Conservation (phyloP, 2,888 invertebrate genomes). For the Polyommatus icarus region DNA sequence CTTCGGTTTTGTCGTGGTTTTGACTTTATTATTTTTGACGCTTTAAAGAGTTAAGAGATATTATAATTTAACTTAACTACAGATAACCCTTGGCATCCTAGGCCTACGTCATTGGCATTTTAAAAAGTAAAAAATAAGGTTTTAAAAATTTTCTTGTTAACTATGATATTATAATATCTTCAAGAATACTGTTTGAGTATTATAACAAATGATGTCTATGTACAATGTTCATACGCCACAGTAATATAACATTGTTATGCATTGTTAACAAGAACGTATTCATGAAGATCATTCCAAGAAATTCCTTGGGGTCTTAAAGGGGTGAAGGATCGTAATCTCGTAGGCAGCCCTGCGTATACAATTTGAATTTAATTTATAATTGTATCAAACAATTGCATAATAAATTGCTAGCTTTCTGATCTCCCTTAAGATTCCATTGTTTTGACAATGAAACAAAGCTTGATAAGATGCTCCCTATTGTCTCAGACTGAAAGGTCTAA, state of each 20-base stretch:
- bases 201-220: neutral
- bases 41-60: too few species aligned
- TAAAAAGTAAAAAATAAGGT: too few species aligned
- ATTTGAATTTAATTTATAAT: constrained; percentile 16
- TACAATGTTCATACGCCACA: neutral
- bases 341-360: neutral
- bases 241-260: neutral
- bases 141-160: too few species aligned
- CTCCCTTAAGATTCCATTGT: constrained; percentile 13
- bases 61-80: too few species aligned
- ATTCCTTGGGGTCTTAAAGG: constrained; percentile 3
- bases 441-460: constrained; percentile 16
- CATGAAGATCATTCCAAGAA: neutral
- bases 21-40: too few species aligned
- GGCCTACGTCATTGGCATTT: too few species aligned
- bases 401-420: constrained; percentile 18
- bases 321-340: constrained; percentile 3
- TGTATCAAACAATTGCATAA: constrained; percentile 20
- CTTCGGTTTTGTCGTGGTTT: neutral
- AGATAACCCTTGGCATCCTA: too few species aligned
- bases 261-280: neutral
- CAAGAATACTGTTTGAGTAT: neutral
- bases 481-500: neutral
- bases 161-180: neutral
- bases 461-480: constrained; percentile 5